phyloP scores from a whole-genome alignment of 2,888 invertebrate genomes.

The Platycheirus rosarum region DNA sequence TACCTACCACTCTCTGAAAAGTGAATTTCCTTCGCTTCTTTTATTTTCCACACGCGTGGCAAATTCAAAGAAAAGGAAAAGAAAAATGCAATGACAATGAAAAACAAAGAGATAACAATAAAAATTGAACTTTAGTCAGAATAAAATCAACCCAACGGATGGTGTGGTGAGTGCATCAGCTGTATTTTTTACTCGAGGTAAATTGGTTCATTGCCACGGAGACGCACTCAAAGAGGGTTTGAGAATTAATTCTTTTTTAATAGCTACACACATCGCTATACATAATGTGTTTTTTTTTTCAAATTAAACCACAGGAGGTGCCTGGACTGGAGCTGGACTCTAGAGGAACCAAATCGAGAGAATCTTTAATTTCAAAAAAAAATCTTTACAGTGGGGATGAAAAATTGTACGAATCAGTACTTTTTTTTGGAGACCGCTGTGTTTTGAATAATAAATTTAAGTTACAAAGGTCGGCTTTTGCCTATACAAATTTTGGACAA shows the following conservation, averaged over 20 bases:
- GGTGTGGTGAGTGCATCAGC: not conserved
- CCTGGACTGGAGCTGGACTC: too few relatives aligned
- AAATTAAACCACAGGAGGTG: constrained; percentile 30
- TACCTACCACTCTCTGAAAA: not conserved
- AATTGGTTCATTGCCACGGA: constrained; percentile 28
- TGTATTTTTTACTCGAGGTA: not conserved
- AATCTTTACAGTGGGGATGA: too few relatives aligned
- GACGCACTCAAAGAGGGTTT: not conserved
- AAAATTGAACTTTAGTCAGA: not conserved
- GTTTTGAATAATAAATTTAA: too few relatives aligned
- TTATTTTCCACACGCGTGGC: constrained; percentile 40
- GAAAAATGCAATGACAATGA: constrained; percentile 19
- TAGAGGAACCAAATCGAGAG: too few relatives aligned
- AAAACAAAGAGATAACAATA: constrained; percentile 6
- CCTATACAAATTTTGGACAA: too few relatives aligned
- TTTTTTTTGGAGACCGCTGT: too few relatives aligned
- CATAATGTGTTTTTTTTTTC: too few relatives aligned
- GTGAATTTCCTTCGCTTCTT: constrained; percentile 24
- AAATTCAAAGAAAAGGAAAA: constrained; percentile 42
- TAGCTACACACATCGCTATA: constrained; percentile 17
- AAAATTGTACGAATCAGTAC: too few relatives aligned
- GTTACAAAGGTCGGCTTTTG: too few relatives aligned
- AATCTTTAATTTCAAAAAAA: too few relatives aligned
- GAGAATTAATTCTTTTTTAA: constrained; percentile 12
- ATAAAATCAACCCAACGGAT: constrained; percentile 28